Evolutionary conservation across 2,797 vertebrate species (phyloP).

Genomic region (Megalops cyprinoides): DNA sequence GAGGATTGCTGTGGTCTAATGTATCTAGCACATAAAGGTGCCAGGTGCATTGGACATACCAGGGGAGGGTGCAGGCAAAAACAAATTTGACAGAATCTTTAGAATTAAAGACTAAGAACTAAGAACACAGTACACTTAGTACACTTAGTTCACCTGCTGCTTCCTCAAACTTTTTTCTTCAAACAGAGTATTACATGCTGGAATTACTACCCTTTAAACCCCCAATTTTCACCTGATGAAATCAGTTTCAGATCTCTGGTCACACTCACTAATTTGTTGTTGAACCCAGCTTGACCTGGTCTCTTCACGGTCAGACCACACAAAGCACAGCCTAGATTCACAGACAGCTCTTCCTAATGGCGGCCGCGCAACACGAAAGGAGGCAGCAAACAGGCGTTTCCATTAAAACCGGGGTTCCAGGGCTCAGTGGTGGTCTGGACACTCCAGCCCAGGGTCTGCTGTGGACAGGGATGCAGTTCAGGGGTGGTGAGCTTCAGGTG

Average conservation of each 20-base stretch:
- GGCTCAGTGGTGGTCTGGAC: not conserved
- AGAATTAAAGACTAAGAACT: no score
- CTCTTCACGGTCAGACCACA: conserved; percentile 2
- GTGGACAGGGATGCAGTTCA: no score
- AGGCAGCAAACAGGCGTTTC: not conserved
- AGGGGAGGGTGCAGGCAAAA: no score
- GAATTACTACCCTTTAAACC: not conserved
- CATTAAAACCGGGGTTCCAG: not conserved
- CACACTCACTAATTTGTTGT: not conserved
- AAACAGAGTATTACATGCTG: no score
- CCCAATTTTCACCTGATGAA: not conserved
- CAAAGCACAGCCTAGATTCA: not conserved
- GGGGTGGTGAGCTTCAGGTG: not conserved
- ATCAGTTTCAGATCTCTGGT: not conserved
- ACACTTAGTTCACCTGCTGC: no score
- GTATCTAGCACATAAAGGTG: no score
- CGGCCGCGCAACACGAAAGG: not conserved
- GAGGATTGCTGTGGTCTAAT: no score
- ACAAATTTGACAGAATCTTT: no score
- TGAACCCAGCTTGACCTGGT: not conserved
- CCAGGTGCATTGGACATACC: no score
- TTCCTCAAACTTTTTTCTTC: no score
- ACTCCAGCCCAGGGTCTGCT: no score
- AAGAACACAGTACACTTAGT: no score
- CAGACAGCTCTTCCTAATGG: not conserved